These are phyloP conservation scores for Azorinus chamasolen DNA, from an alignment of 2,888 invertebrate genomes.

Conservation along the genomic window DNA sequence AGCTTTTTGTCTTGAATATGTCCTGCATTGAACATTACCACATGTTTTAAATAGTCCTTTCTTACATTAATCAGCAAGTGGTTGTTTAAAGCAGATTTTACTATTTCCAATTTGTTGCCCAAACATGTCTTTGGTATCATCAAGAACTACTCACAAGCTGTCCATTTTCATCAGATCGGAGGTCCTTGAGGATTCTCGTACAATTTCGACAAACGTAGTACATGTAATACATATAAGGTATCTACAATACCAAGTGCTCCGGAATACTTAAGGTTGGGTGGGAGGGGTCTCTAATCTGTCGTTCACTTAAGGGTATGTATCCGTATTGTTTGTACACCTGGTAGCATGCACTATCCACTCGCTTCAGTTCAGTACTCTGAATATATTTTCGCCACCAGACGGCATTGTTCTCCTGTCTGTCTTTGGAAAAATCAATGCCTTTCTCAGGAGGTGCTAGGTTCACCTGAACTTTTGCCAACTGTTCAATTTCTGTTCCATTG, in stretches of 20 bases:
- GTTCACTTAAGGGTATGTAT: slow-evolving; percentile 12
- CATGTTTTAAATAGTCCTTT: too few relatives aligned
- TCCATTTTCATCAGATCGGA: too few relatives aligned
- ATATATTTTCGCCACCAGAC: slow-evolving; percentile 54
- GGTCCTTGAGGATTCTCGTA: too few relatives aligned
- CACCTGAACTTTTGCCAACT: slow-evolving; percentile 28
- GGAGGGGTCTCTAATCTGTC: slow-evolving; percentile 6
- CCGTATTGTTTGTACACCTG: slow-evolving; percentile 21
- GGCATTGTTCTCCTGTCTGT: slow-evolving; percentile 32
- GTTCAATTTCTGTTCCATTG: slow-evolving; percentile 21
- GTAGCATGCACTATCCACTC: slow-evolving; percentile 32
- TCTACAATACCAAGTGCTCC: background rate
- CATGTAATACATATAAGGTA: too few relatives aligned
- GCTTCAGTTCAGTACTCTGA: slow-evolving; percentile 15
- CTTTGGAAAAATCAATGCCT: slow-evolving; percentile 20
- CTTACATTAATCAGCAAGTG: too few relatives aligned
- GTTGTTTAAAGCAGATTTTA: too few relatives aligned
- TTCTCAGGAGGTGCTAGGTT: slow-evolving; percentile 54
- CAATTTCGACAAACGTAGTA: too few relatives aligned
- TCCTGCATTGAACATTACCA: too few relatives aligned
- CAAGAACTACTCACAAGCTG: too few relatives aligned
- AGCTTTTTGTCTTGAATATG: too few relatives aligned
- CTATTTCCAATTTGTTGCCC: too few relatives aligned
- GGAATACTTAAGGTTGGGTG: slow-evolving; percentile 9
- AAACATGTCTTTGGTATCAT: too few relatives aligned